Evolutionary conservation across 92 coral and sea anemone species (phyloP), one percentile per base, ranked within the genome.

Genomic region (Nematostella vectensis): DNA sequence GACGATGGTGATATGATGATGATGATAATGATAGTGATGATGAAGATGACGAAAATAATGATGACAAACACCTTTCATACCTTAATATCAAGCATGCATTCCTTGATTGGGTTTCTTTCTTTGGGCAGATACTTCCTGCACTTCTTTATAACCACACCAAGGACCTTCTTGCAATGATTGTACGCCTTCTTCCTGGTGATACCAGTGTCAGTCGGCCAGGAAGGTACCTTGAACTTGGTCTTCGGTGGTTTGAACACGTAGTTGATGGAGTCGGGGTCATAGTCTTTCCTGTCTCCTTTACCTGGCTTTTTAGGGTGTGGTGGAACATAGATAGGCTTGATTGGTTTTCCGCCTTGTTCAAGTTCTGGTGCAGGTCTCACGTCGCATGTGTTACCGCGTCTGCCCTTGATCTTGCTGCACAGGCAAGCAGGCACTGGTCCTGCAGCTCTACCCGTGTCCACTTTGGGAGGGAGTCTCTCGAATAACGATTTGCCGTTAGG

Each of bases 351-450:
- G 10, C 88, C 88, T 21, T 55, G 42, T 30, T 60, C 83, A 2
- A 67, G 49, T 33, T 58, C 80, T 18, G 94, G 94, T 3, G 79
- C 58, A 3, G 94, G 94, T 27, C 74, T 73, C 39, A 85, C 75
- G 77, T 80, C 94, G 44, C 94, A 85, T 1, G 81, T 75, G 59
- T 80, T 85, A 47, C 68, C 76, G 22, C 75, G 72, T 24, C 82
- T 71, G 47, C 79, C 83, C 18, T 78, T 83, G 47, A 60, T 80
- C 17, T 74, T 59, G 27, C 67, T 77, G 60, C 94, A 85, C 19
- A 62, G 20, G 71, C 94, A 85, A 1, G 88, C 83, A 1, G 94
- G 94, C 16, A 27, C 57, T 6, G 24, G 47, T 9, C 63, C 63
- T 17, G 19, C 55, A 13, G 45, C 30, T 22, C 61, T 67, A 28